These are phyloP conservation scores for Romanogobio albipinnatus DNA, from an alignment of 2,113 vertebrate species.

Conservation along the genomic window DNA sequence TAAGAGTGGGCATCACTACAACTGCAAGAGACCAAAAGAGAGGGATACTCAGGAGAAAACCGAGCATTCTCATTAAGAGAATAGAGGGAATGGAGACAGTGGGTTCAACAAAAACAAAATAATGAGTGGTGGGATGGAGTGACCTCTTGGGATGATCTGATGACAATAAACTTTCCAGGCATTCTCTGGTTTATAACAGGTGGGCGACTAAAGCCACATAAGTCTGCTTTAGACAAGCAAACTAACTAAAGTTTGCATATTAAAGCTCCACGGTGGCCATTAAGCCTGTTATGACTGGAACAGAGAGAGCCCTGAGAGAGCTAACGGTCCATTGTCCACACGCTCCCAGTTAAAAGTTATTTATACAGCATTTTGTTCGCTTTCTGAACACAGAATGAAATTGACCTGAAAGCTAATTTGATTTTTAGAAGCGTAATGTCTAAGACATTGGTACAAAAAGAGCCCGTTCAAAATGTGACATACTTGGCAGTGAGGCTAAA, in stretches of 20 bases:
- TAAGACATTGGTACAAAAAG: constrained; percentile 9
- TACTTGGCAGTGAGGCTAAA: constrained; percentile 27
- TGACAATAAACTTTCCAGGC: constrained; percentile 22
- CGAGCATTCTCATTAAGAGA: constrained; percentile 47
- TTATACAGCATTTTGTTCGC: constrained; percentile 2
- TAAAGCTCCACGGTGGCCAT: constrained; percentile 20
- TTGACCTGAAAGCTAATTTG: constrained; percentile 36
- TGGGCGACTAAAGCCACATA: constrained; percentile 11
- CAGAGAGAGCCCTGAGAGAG: constrained; percentile 20
- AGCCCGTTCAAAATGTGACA: background rate
- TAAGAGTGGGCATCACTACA: constrained; percentile 18
- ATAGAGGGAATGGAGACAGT: constrained; percentile 20
- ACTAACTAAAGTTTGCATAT: constrained; percentile 12
- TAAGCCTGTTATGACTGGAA: constrained; percentile 41
- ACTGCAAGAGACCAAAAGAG: constrained; percentile 16
- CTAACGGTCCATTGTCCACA: constrained; percentile 38
- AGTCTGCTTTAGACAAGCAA: constrained; percentile 34
- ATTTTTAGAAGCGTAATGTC: constrained; percentile 11
- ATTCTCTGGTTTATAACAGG: constrained; percentile 28
- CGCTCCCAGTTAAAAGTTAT: constrained; percentile 40
- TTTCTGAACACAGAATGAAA: constrained; percentile 33
- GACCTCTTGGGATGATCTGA: constrained; percentile 42
- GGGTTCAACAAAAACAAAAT: constrained; percentile 40
- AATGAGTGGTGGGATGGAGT: constrained; percentile 44
- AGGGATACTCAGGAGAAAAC: constrained; percentile 39